phyloP scores from a whole-genome alignment of 2,797 vertebrate species.

The Pseudochirops cupreus region DNA sequence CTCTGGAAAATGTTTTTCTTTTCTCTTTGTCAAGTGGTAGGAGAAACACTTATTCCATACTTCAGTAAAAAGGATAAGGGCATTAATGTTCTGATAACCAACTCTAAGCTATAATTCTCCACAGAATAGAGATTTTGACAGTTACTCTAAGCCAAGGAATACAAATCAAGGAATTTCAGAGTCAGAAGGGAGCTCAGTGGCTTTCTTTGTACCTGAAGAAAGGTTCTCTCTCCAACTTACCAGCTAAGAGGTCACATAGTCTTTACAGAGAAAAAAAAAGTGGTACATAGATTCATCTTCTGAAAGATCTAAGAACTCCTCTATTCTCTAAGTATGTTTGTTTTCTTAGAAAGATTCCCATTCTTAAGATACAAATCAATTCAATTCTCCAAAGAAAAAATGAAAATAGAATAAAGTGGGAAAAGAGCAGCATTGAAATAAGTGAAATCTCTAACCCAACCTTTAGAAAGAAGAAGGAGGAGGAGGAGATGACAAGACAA shows the following conservation, averaged over 20 bases:
- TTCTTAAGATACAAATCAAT: not conserved
- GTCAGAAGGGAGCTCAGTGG: not conserved
- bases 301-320: not conserved
- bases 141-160: not conserved
- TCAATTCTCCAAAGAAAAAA: not conserved
- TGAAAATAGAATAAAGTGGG: not conserved
- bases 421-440: not conserved
- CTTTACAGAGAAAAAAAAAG: not conserved
- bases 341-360: not conserved
- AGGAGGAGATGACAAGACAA: not conserved
- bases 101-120: not conserved
- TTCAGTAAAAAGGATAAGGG: not conserved
- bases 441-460: not conserved
- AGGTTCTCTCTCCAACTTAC: not conserved
- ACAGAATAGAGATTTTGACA: not conserved
- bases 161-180: not conserved
- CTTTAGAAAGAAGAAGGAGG: not conserved
- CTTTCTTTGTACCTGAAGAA: not conserved
- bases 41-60: not conserved
- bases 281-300: not conserved
- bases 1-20: slow-evolving; percentile 3
- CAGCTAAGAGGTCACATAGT: not conserved
- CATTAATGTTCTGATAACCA: not conserved
- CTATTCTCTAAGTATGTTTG: not conserved
- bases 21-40: not conserved